Percentiles rank a stretch among this genome's conserved stretches.
phyloP scores from a whole-genome alignment of 2,888 invertebrate species.

The Stegophylla sp. region DNA sequence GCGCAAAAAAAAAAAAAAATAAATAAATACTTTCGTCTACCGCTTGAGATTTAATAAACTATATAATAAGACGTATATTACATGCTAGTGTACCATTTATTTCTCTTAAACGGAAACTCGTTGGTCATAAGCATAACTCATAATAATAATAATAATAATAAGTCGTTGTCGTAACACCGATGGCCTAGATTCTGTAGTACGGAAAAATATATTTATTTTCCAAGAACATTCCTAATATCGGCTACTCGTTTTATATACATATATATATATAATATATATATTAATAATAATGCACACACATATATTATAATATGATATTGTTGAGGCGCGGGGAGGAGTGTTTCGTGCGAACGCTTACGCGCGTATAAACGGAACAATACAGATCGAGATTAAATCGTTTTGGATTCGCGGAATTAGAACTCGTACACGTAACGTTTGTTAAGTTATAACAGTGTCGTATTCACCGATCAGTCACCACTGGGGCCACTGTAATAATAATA shows the following conservation, averaged over 20 bases:
- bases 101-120: conserved; percentile 17
- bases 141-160: too few relatives aligned
- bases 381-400: conserved; percentile 40
- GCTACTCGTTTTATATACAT: not conserved
- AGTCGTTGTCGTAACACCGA: not conserved
- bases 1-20: too few relatives aligned
- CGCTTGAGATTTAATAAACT: not conserved
- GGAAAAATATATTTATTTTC: conserved; percentile 38
- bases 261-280: not conserved
- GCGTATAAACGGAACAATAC: conserved; percentile 8
- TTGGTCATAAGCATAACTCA: too few relatives aligned
- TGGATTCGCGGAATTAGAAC: conserved; percentile 42
- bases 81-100: not conserved
- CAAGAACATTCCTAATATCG: conserved; percentile 8
- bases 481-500: too few relatives aligned
- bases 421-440: not conserved
- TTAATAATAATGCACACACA: not conserved
- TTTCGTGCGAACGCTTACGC: conserved; percentile 19
- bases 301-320: not conserved
- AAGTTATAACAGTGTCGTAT: not conserved
- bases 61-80: too few relatives aligned
- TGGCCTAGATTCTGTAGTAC: conserved; percentile 23
- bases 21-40: too few relatives aligned
- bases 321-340: not conserved
- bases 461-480: not conserved